Conservation (phyloP, 1,140 invertebrate genomes). For the Dolichoris vasculosae region DNA sequence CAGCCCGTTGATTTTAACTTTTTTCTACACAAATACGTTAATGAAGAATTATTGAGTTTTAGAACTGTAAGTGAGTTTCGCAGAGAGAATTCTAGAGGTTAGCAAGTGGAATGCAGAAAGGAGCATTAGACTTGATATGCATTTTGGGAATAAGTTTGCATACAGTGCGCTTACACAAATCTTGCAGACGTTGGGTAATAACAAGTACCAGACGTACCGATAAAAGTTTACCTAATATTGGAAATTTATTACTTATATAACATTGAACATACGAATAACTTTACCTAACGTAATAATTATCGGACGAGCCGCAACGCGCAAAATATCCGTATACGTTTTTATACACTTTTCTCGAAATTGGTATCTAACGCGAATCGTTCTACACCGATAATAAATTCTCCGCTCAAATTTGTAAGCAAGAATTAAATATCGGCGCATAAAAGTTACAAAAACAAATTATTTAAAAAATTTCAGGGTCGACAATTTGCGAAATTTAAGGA, state of each 20-base stretch:
- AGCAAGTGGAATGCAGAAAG: slow-evolving; percentile 20
- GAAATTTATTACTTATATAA: slow-evolving; percentile 19
- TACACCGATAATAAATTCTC: no score
- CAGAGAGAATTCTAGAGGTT: slow-evolving; percentile 7
- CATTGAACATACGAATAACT: neutral
- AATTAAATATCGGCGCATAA: no score
- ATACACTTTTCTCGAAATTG: no score
- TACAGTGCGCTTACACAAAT: slow-evolving; percentile 2
- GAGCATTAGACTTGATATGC: slow-evolving; percentile 47
- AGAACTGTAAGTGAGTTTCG: slow-evolving; percentile 31
- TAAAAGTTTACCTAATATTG: slow-evolving; percentile 32
- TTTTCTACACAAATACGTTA: slow-evolving; percentile 14
- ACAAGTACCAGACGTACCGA: slow-evolving; percentile 26
- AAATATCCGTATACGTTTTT: no score
- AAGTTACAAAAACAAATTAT: no score
- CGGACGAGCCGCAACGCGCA: no score
- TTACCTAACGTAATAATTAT: neutral
- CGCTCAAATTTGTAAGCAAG: no score
- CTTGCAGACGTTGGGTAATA: slow-evolving; percentile 28
- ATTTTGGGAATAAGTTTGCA: slow-evolving; percentile 47
- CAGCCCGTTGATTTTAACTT: neutral
- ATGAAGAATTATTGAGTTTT: slow-evolving; percentile 47
- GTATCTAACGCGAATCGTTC: no score
- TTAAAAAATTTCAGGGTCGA: no score
- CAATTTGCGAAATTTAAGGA: no score